These are phyloP conservation scores for Bugulina stolonifera DNA, from an alignment of 2,888 invertebrate genomes.

Conservation along the genomic window DNA sequence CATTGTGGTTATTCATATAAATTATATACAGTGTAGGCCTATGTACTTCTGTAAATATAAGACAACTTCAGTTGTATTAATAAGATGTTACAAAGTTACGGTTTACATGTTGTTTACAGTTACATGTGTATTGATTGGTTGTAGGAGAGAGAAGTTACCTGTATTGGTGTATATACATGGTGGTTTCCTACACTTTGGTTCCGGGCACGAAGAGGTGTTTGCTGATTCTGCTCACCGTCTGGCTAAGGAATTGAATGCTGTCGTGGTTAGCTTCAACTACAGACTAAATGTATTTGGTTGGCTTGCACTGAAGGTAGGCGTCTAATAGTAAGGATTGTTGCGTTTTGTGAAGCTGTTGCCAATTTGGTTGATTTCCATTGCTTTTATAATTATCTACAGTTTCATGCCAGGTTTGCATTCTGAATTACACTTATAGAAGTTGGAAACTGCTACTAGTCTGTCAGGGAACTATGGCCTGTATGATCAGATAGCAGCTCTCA, in stretches of 20 bases:
- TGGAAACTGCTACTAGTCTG: not conserved
- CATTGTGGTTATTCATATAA: too few species aligned
- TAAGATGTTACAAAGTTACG: too few species aligned
- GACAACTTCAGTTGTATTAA: too few species aligned
- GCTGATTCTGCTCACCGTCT: constrained; percentile 69
- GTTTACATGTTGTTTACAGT: too few species aligned
- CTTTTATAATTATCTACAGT: too few species aligned
- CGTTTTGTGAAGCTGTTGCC: not conserved
- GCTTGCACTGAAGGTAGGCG: constrained; percentile 60
- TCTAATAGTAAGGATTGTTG: not conserved
- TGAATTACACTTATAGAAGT: constrained; percentile 8
- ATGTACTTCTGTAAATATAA: too few species aligned
- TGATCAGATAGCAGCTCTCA: constrained; percentile 24
- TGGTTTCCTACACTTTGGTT: constrained; percentile 23
- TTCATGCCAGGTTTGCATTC: too few species aligned
- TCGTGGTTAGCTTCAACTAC: constrained; percentile 82
- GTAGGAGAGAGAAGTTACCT: not conserved
- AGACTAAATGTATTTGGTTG: constrained; percentile 69
- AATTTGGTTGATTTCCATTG: too few species aligned
- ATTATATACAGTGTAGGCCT: too few species aligned
- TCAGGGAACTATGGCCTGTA: constrained; percentile 65
- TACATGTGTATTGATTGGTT: too few species aligned
- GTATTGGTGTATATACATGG: constrained; percentile 25
- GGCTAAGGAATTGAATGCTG: constrained; percentile 70
- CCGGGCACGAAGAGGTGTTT: constrained; percentile 38